Evolutionary conservation across 2,888 invertebrate species (phyloP), one percentile per base, ranked within the genome.

Genomic region (Girardia tigrina): DNA sequence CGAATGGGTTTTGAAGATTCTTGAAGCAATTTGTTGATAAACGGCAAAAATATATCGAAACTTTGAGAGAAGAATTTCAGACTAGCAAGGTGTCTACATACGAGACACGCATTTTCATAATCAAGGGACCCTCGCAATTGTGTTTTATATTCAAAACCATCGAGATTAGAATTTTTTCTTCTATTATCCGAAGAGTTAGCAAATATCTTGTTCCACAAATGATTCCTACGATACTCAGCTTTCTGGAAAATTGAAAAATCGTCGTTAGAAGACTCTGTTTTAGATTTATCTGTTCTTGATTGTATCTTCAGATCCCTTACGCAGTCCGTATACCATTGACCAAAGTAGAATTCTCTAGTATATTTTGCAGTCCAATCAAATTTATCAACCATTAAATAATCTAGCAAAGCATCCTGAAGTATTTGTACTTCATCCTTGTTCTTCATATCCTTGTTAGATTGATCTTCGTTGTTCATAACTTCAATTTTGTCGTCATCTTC

Each of bases 51-150:
- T 78, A 88, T 88, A 85, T 98, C 95, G 85, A 98, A 98, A 81
- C 94, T 94, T 83, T 94, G 93, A 77, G 94, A 94, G 85, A 98
- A 97, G 74, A 93, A 92, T 80, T 95, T 87, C 84, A 93, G 94
- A n/a, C 94, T 94, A 14, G 95, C 94, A 78, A 98, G 87, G 78
- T 85, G 86, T 77, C 86, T 82, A 36, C 86, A 85, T 14, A 85
- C 83, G 79, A 86, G 82, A 77, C 82, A 82, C 12, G 85, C 84
- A 79, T 83, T 83, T 14, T 85, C 83, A 78, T 86, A 85, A 78
- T 85, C 81, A 74, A 84, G 56, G 20, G 29, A 20, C 20, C 23
- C n/a, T n/a, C n/a, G n/a, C n/a, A n/a, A n/a, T n/a, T n/a, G n/a
- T n/a, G n/a, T n/a, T n/a, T n/a, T n/a, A n/a, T n/a, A n/a, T n/a